Evolutionary conservation across 2,888 invertebrate genomes (phyloP), one percentile per base, ranked within the genome.

Genomic region (Charanyca ferruginea): DNA sequence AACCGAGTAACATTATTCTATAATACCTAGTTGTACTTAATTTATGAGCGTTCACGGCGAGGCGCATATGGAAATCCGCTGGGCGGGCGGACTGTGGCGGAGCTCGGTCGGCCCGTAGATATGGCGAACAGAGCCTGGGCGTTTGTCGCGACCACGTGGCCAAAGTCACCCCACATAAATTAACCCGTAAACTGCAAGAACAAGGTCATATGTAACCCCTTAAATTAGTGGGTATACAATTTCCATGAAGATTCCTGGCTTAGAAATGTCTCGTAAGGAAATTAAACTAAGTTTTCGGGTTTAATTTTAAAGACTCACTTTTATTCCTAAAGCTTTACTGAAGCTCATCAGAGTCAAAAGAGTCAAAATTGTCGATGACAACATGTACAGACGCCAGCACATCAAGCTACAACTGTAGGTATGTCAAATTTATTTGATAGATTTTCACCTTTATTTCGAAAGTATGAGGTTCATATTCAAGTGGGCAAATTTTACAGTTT

Each of bases 61-160:
- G 79, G 83, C 79, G 65, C 86, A 84, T 88, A 89, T 89, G 91
- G 89, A 88, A 90, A 91, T 91, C 80, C 73, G 80, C 66, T 79
- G 88, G 90, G 90, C 88, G 89, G 87, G 86, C 78, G 66, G 38
- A 70, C 49, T 28, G 16, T 11, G 11, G 22, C 11, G 20, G 44
- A 72, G 52, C 55, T 49, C 85, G 73, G 73, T 76, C 25, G 81
- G 77, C 80, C 81, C 87, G 79, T 89, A 91, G 91, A 92, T 92
- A 92, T 86, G 87, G 83, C 54, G 86, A 88, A 92, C 92, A 92
- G 79, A 83, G 90, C 82, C 78, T 88, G 91, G 92, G 92, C 91
- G 91, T 35, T 89, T 86, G 86, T 84, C 87, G 85, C 81, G 80
- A 78, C 83, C 83, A 86, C 88, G 84, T 83, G 84, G 77, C 63